phyloP scores from a whole-genome alignment of 1,140 invertebrate species.

The Magallana gigas region DNA sequence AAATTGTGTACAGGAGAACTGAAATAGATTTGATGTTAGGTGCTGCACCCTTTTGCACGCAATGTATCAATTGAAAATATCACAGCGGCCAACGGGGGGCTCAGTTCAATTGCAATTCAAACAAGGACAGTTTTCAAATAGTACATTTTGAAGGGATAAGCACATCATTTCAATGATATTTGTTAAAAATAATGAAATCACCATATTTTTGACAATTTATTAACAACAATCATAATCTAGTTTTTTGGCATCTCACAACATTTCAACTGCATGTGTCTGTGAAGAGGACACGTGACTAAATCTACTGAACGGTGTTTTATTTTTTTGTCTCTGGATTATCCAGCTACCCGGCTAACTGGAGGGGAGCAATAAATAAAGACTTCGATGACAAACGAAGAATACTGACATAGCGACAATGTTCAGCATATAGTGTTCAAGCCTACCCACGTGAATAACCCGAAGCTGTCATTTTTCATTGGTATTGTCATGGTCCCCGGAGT shows the following conservation, averaged over 20 bases:
- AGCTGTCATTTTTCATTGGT: not conserved
- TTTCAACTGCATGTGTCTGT: constrained; percentile 1
- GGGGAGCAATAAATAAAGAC: not conserved
- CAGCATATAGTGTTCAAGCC: not conserved
- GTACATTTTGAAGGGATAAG: no score
- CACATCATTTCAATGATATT: no score
- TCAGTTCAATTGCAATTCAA: no score
- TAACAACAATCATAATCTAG: constrained; percentile 37
- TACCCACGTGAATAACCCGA: constrained; percentile 18
- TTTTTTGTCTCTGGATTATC: not conserved
- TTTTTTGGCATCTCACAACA: constrained; percentile 37
- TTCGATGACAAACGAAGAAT: constrained; percentile 21
- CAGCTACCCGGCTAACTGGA: not conserved
- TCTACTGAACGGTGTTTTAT: constrained; percentile 23
- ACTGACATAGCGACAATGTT: not conserved
- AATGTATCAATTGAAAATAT: no score
- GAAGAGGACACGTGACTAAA: constrained; percentile 3
- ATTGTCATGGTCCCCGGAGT: not conserved
- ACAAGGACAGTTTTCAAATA: no score
- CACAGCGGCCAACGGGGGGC: no score
- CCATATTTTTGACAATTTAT: constrained; percentile 19
- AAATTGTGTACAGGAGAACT: no score
- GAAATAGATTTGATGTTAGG: no score
- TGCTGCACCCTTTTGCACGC: no score
- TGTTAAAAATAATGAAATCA: no score